Conservation (phyloP, 2,797 vertebrate genomes). For the Salmo trutta region DNA sequence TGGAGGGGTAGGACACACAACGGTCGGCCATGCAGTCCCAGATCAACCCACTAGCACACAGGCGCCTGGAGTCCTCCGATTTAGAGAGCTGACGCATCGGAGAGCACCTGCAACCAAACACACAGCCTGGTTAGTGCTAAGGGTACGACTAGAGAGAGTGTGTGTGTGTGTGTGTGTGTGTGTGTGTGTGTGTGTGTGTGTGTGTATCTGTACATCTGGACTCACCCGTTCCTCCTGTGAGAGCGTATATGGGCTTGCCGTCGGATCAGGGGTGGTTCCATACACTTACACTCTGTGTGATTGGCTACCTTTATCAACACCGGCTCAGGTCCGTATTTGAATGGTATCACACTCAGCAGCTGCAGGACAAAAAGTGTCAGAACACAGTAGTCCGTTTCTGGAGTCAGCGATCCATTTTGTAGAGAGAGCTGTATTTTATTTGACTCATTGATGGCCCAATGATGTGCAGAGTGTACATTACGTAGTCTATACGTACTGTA, state of each 20-base stretch:
- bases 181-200: too few relatives aligned
- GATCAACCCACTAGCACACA: conserved; percentile 85
- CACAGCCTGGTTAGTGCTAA: not conserved
- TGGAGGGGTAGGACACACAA: conserved; percentile 78
- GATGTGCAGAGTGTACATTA: too few relatives aligned
- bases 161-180: too few relatives aligned
- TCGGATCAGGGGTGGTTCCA: conserved; percentile 81
- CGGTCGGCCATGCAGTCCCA: conserved; percentile 89
- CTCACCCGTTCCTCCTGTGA: conserved; percentile 69
- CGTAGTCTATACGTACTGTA: not conserved
- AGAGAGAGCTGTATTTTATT: not conserved
- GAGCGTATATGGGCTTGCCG: conserved; percentile 66
- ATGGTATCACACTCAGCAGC: conserved; percentile 91
- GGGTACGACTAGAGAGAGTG: not conserved
- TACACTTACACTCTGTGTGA: conserved; percentile 90
- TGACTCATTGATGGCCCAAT: not conserved
- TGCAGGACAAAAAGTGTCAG: conserved; percentile 52
- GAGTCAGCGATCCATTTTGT: not conserved
- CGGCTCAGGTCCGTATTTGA: conserved; percentile 89
- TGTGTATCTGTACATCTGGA: conserved; percentile 7
- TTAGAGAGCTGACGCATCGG: conserved; percentile 65
- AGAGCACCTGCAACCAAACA: conserved; percentile 62
- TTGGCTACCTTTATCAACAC: conserved; percentile 92
- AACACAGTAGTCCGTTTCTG: not conserved
- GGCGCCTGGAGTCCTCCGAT: conserved; percentile 79